Evolutionary conservation across 1,140 invertebrate species (phyloP).

Genomic region (Spodoptera frugiperda): DNA sequence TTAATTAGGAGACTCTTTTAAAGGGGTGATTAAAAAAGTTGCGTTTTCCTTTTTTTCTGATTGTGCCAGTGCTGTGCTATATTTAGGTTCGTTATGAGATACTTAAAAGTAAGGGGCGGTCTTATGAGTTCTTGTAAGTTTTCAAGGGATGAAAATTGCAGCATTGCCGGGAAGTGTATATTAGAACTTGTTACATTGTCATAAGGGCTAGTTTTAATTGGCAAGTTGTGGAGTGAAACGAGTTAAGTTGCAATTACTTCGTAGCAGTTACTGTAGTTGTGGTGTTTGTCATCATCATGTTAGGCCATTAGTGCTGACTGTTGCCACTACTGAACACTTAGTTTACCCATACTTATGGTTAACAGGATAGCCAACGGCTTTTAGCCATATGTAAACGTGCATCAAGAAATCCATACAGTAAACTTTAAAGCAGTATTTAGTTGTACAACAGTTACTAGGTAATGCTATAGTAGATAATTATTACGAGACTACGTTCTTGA

Average conservation of each 20-base stretch:
- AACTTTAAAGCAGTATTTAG: neutral
- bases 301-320: conserved; percentile 6
- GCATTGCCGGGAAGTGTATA: neutral
- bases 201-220: neutral
- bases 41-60: conserved; percentile 6
- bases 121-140: conserved; percentile 7
- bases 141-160: neutral
- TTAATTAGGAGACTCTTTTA: conserved; percentile 29
- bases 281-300: conserved; percentile 5
- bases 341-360: neutral
- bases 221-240: neutral
- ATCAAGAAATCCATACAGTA: neutral
- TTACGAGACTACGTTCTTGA: too few relatives aligned
- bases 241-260: conserved; percentile 1
- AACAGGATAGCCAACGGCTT: neutral
- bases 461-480: too few relatives aligned
- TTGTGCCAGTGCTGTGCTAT: neutral
- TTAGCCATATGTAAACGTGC: neutral
- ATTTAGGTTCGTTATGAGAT: conserved; percentile 12
- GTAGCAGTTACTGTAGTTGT: neutral
- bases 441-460: too few relatives aligned
- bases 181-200: neutral
- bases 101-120: conserved; percentile 12
- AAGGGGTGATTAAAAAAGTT: conserved; percentile 31
- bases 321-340: neutral